Base-by-base conservation (phyloP, 2,888 invertebrate species). In the Drosophila neotestacea region DNA sequence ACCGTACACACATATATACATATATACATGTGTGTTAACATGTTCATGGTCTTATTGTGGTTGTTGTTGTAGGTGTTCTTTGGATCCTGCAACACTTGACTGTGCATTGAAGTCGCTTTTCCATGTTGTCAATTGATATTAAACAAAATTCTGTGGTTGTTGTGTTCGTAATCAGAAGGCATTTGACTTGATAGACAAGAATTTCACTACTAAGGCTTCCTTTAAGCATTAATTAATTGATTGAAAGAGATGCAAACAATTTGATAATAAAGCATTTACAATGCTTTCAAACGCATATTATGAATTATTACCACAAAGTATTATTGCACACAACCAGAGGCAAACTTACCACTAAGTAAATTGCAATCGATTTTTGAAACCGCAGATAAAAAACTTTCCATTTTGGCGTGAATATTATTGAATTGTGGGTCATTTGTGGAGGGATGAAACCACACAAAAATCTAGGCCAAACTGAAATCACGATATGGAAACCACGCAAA, bases 71-170 rank as follows among this genome's bases (percentile, higher is more conserved):
- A 63, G 64, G 7, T 11, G 36, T 50, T 36, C 50, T 58, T 56
- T 60, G 70, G 65, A 56, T 59, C 62, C 55, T 67, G 65, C 70
- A 59, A 66, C 69, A 41, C 41, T 61, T 13, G 56, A 47, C 47
- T 51, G 56, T 72, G 56, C 73, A 60, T 27, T 30, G 44, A 52
- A 56, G 34, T 62, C 58, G 13, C 56, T 28, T 32, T 22, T 39
- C 32, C 56, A 42, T 55, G 16, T 68, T 77, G 70, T 67, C 85
- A 75, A 81, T 75, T 70, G 71, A 70, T 84, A 70, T 62, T 59
- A 46, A 41, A 48, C 27, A 32, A 46, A 44, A 39, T 51, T 51
- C 42, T 50, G 52, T n/a, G 39, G 6, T 9, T 16, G 22, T 27
- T 22, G 50, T 34, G 13, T 36, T 7, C 4, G 11, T 36, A 50